Evolutionary conservation across 2,888 invertebrate species (phyloP).

Genomic region (Cataglyphis altisquamis): DNA sequence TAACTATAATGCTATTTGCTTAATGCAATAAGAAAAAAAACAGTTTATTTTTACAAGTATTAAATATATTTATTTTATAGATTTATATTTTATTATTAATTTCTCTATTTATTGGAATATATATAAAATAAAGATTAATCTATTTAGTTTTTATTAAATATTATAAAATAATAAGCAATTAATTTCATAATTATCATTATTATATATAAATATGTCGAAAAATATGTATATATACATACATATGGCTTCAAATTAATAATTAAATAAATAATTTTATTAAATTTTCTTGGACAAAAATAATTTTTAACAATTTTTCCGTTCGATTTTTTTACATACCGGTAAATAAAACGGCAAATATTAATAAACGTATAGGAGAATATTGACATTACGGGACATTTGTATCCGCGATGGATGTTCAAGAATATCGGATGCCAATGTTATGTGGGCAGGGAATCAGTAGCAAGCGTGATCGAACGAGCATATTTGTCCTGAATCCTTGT

Average conservation of each 20-base stretch:
- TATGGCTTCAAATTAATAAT: neutral
- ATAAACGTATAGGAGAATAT: neutral
- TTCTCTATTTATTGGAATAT: neutral
- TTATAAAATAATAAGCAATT: neutral
- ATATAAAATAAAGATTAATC: neutral
- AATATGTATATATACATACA: neutral
- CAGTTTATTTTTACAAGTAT: neutral
- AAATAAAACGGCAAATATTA: neutral
- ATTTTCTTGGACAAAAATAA: neutral
- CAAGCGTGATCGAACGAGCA: neutral
- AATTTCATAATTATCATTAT: neutral
- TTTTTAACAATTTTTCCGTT: neutral
- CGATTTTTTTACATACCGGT: neutral
- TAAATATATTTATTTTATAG: neutral
- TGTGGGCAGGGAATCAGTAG: neutral
- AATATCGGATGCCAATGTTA: constrained; percentile 8
- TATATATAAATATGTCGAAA: neutral
- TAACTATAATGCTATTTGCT: neutral
- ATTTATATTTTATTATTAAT: neutral
- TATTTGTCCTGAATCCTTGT: constrained; percentile 32
- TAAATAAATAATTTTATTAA: neutral
- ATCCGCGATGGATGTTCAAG: neutral
- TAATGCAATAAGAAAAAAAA: neutral
- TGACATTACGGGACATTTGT: neutral
- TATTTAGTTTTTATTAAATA: neutral